Evolutionary conservation across 2,113 vertebrate genomes (phyloP).

Genomic region (Plecotus auritus): DNA sequence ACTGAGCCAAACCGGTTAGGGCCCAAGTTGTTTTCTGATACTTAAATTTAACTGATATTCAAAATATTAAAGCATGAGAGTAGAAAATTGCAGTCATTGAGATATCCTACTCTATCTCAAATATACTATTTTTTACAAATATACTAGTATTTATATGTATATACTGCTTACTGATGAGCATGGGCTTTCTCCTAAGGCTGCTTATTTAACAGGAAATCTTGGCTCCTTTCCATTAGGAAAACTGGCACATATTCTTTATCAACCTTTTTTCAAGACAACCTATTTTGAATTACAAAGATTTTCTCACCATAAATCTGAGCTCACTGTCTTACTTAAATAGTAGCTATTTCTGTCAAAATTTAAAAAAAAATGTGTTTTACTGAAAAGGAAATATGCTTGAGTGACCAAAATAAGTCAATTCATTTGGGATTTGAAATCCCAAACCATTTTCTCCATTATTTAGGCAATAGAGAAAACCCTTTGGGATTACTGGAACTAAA

Average conservation of each 20-base stretch:
- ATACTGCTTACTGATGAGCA: not conserved
- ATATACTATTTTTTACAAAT: not conserved
- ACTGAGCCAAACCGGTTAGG: no score
- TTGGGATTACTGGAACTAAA: not conserved
- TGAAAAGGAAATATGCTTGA: constrained; percentile 43
- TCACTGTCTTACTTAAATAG: constrained; percentile 34
- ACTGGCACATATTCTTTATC: constrained; percentile 23
- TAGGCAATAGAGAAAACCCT: not conserved
- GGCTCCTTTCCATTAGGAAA: not conserved
- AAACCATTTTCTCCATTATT: constrained; percentile 9
- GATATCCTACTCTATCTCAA: not conserved
- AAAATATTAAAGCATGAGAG: not conserved
- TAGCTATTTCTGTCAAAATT: constrained; percentile 13
- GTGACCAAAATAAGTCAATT: constrained; percentile 10
- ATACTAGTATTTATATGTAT: not conserved
- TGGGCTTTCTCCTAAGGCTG: not conserved
- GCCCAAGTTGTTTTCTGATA: not conserved
- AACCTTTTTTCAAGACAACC: constrained; percentile 20
- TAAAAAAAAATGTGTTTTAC: constrained; percentile 36
- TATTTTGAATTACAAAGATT: constrained; percentile 44
- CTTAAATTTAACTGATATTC: not conserved
- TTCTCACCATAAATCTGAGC: constrained; percentile 27
- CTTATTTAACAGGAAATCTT: constrained; percentile 32
- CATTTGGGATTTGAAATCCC: not conserved
- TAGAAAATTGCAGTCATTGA: not conserved